These are phyloP conservation scores for Rhingia campestris DNA, from an alignment of 2,888 invertebrate genomes.

Conservation along the genomic window DNA sequence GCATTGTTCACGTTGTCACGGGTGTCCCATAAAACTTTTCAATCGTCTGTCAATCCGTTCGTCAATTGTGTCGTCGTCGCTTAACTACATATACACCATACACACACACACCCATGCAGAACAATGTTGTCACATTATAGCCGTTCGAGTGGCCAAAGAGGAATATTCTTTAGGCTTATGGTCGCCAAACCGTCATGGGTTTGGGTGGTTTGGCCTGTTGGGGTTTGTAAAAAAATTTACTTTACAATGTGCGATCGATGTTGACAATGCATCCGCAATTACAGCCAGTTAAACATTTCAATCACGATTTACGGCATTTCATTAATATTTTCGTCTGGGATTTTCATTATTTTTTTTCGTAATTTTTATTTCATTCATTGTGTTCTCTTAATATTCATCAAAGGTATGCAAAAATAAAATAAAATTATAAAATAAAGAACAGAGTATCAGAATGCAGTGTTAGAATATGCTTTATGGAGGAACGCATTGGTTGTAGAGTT, in stretches of 20 bases:
- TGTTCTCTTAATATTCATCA: conserved; percentile 57
- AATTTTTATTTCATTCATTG: conserved; percentile 28
- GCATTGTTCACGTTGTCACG: conserved; percentile 74
- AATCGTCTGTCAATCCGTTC: conserved; percentile 72
- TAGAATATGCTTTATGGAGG: conserved; percentile 64
- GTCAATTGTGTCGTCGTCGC: conserved; percentile 47
- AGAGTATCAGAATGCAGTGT: conserved; percentile 51
- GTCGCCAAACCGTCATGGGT: conserved; percentile 40
- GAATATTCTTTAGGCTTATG: conserved; percentile 33
- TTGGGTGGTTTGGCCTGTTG: conserved; percentile 48
- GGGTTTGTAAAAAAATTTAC: conserved; percentile 45
- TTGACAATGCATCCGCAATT: conserved; percentile 75
- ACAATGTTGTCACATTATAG: not conserved
- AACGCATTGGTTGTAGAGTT: conserved; percentile 45
- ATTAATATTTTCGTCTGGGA: conserved; percentile 71
- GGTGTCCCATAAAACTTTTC: conserved; percentile 74
- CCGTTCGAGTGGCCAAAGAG: conserved; percentile 1
- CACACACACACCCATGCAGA: not conserved
- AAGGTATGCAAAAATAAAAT: conserved; percentile 23
- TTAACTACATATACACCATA: conserved; percentile 6
- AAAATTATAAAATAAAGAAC: conserved; percentile 2
- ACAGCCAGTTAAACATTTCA: conserved; percentile 73
- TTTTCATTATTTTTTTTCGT: conserved; percentile 24
- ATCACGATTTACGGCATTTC: conserved; percentile 73
- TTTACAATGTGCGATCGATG: conserved; percentile 69